Conservation (phyloP, 2,797 vertebrate species). For the Catamblyrhynchus diadema region DNA sequence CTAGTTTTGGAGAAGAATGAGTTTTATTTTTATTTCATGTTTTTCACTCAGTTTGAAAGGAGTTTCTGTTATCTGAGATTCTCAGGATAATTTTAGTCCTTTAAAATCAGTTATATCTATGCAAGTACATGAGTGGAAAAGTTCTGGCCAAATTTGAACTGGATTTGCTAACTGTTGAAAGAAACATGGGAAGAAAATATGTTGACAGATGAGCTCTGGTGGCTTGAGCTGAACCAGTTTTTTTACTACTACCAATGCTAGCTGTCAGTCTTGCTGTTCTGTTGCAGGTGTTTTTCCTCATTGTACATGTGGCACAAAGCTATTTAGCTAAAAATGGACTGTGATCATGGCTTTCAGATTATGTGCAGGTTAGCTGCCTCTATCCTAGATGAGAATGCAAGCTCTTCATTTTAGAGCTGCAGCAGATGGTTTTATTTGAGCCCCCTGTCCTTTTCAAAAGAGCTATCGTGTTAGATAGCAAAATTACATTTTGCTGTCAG, state of each 20-base stretch:
- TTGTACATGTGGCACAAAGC: not conserved
- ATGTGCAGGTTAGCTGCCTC: not conserved
- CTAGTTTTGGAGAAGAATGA: not conserved
- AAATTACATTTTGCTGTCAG: constrained; percentile 15
- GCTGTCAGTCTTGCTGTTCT: not conserved
- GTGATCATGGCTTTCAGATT: not conserved
- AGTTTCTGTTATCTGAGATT: not conserved
- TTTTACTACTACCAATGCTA: not conserved
- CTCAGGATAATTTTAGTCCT: not conserved
- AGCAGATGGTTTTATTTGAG: constrained; percentile 53
- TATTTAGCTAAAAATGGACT: not conserved
- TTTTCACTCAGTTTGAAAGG: not conserved
- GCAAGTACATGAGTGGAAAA: not conserved
- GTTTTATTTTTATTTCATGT: not conserved
- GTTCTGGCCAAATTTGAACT: not conserved
- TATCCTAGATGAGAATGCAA: not conserved
- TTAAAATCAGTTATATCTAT: not conserved
- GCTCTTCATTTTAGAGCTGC: not conserved
- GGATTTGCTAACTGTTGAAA: not conserved
- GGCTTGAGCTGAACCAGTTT: not conserved
- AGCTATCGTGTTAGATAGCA: constrained; percentile 1
- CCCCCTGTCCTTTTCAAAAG: not conserved
- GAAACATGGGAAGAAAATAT: not conserved
- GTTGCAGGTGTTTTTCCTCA: constrained; percentile 12
- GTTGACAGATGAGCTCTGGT: not conserved